Conservation (phyloP, 2,888 invertebrate species). For the Endotricha flammealis region DNA sequence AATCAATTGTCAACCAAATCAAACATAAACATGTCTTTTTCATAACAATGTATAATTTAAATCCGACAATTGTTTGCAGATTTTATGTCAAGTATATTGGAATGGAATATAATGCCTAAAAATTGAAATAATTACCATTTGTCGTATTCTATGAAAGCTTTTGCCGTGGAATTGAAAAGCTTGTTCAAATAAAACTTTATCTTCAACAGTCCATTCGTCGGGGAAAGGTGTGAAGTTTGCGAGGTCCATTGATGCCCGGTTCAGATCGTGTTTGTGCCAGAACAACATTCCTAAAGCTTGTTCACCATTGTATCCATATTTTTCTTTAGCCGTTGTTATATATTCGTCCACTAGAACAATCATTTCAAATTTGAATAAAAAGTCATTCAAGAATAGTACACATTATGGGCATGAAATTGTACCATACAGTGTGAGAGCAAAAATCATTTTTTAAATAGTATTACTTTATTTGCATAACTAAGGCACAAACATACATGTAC, state of each 20-base stretch:
- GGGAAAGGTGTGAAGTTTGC: conserved; percentile 98
- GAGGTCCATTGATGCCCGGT: conserved; percentile 93
- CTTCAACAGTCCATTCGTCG: conserved; percentile 98
- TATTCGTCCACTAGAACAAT: conserved; percentile 93
- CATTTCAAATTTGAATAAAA: background rate
- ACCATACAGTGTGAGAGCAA: too few species aligned
- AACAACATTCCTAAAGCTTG: conserved; percentile 98
- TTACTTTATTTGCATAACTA: too few species aligned
- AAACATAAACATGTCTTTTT: too few species aligned
- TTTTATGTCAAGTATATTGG: too few species aligned
- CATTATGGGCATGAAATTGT: too few species aligned
- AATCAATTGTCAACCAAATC: too few species aligned
- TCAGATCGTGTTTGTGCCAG: conserved; percentile 98
- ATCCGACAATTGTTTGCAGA: too few species aligned
- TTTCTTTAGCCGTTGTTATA: conserved; percentile 95
- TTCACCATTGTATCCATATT: conserved; percentile 98
- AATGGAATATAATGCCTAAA: conserved; percentile 1
- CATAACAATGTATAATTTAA: too few species aligned
- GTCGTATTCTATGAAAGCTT: conserved; percentile 96
- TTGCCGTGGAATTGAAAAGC: conserved; percentile 99
- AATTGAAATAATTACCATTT: conserved; percentile 87
- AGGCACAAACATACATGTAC: too few species aligned
- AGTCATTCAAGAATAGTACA: too few species aligned
- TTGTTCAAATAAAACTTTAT: conserved; percentile 98
- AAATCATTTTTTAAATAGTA: too few species aligned